These are phyloP conservation scores for Neoscelio sp. DNA, from an alignment of 2,888 invertebrate species.

Conservation along the genomic window DNA sequence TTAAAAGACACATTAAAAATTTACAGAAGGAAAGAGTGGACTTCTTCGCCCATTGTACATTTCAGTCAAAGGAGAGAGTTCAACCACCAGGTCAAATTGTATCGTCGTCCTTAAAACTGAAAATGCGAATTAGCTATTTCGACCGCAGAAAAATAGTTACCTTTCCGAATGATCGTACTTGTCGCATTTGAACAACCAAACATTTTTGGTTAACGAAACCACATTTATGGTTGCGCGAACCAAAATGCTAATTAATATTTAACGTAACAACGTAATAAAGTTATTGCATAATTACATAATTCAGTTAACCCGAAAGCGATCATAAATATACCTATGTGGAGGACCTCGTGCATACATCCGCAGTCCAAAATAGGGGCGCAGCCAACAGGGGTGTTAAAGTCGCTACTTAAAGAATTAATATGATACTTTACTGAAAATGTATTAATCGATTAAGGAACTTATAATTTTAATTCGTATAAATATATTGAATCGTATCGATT, in stretches of 20 bases:
- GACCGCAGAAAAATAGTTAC: slow-evolving; percentile 35
- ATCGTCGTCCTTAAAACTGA: slow-evolving; percentile 1
- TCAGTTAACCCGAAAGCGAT: slow-evolving; percentile 52
- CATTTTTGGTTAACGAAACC: slow-evolving; percentile 60
- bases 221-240: slow-evolving; percentile 57
- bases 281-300: slow-evolving; percentile 63
- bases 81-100: no score
- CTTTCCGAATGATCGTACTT: slow-evolving; percentile 13
- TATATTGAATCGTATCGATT: no score
- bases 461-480: no score
- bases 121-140: slow-evolving; percentile 31
- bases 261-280: slow-evolving; percentile 59
- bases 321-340: slow-evolving; percentile 44
- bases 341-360: slow-evolving; percentile 10
- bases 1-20: no score
- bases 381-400: no score
- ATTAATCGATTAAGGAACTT: no score
- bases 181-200: slow-evolving; percentile 27
- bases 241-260: slow-evolving; percentile 64
- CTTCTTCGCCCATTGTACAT: no score
- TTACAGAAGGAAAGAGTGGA: no score
- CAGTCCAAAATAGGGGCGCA: neutral
- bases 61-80: no score
- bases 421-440: no score
- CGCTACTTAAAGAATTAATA: no score